Conservation (phyloP, 2,797 vertebrate species). For the Xerus rutilus region DNA sequence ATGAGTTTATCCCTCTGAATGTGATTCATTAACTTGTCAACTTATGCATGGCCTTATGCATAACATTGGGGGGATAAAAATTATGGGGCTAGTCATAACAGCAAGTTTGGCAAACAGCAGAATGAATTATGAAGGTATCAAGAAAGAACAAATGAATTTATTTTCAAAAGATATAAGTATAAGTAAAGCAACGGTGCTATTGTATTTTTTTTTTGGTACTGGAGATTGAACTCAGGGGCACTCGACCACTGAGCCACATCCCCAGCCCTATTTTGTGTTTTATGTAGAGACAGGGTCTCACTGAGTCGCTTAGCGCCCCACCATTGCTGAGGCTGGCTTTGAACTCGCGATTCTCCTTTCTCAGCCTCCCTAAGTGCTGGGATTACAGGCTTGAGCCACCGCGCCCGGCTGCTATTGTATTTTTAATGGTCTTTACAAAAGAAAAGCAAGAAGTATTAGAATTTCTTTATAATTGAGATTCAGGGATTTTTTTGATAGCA, state of each 20-base stretch:
- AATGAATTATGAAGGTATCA: background rate
- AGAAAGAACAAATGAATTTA: background rate
- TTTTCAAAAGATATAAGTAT: background rate
- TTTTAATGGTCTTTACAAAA: background rate
- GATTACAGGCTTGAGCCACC: no score
- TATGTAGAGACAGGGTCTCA: no score
- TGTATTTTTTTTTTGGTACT: background rate
- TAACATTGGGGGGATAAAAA: background rate
- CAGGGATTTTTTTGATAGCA: background rate
- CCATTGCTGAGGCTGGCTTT: no score
- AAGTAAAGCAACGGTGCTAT: background rate
- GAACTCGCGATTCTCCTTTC: no score
- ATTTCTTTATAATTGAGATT: background rate
- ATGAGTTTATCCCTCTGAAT: background rate
- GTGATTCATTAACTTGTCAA: background rate
- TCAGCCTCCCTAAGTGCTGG: no score
- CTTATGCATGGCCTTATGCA: background rate
- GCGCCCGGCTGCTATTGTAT: background rate
- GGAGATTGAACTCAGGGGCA: no score
- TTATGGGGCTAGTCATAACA: background rate
- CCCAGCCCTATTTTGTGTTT: no score
- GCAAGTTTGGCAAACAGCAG: background rate
- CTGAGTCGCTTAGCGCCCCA: no score
- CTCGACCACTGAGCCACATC: no score
- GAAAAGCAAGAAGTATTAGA: background rate